Evolutionary conservation across 2,888 invertebrate species (phyloP).

Genomic region (Heliconius erato): DNA sequence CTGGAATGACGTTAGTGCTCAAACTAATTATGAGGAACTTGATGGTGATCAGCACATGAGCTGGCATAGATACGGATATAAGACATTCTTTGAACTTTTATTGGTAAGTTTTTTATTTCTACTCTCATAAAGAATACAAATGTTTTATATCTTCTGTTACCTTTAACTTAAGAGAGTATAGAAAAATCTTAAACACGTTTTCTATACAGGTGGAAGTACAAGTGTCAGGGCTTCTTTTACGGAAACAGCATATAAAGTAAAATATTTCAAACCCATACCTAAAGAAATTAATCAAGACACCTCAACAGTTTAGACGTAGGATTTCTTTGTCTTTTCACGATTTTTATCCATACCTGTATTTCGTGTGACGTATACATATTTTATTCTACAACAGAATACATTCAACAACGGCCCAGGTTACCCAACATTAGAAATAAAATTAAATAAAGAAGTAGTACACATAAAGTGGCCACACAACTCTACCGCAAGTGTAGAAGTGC

Average conservation of each 20-base stretch:
- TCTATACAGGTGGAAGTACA: too few species aligned
- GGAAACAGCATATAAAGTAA: too few species aligned
- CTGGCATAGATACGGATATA: constrained; percentile 62
- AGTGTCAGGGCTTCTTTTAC: too few species aligned
- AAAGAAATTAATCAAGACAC: too few species aligned
- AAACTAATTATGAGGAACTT: constrained; percentile 51
- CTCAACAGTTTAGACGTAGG: too few species aligned
- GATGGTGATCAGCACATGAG: constrained; percentile 58
- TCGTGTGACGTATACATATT: neutral
- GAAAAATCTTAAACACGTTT: too few species aligned
- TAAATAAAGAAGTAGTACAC: constrained; percentile 66
- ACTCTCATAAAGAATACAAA: neutral
- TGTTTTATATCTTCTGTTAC: neutral
- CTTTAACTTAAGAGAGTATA: too few species aligned
- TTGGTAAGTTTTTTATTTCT: constrained; percentile 32
- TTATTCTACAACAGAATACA: constrained; percentile 64
- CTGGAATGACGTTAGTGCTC: constrained; percentile 60
- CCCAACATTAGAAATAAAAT: constrained; percentile 62
- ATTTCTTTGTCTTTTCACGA: too few species aligned
- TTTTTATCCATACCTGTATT: too few species aligned
- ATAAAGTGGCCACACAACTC: constrained; percentile 66
- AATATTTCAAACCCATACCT: too few species aligned
- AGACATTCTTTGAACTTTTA: constrained; percentile 61
- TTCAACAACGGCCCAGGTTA: constrained; percentile 70
- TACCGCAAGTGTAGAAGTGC: constrained; percentile 66